phyloP scores from a whole-genome alignment of 2,888 invertebrate genomes.

The Kryphioiulus occultus region DNA sequence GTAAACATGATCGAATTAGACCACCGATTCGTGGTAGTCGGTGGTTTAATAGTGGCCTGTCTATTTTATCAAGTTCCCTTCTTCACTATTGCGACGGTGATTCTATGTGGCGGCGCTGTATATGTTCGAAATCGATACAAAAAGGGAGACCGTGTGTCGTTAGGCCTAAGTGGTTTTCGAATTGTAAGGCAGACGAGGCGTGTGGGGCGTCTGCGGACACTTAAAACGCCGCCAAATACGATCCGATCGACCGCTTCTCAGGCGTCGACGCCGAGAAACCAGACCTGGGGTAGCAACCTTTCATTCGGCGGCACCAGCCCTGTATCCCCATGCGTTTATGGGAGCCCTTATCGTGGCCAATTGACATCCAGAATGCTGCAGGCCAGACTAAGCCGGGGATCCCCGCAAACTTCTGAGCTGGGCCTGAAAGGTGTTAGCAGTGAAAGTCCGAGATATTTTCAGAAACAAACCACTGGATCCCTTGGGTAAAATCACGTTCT shows the following conservation, averaged over 20 bases:
- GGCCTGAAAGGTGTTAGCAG: neutral
- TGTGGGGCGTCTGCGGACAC: conserved; percentile 38
- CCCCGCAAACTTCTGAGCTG: neutral
- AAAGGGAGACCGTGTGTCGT: conserved; percentile 20
- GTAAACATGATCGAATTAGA: conserved; percentile 45
- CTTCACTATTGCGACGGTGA: neutral
- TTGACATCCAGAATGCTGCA: neutral
- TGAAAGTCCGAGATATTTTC: neutral
- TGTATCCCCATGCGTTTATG: neutral
- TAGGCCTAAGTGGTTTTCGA: conserved; percentile 11
- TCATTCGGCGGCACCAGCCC: neutral
- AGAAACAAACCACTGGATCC: neutral
- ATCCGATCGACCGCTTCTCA: neutral
- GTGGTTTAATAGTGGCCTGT: conserved; percentile 40
- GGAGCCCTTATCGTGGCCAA: neutral
- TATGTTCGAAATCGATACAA: conserved; percentile 31
- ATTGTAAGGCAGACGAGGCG: conserved; percentile 45
- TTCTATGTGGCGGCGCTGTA: conserved; percentile 22
- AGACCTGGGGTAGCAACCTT: neutral
- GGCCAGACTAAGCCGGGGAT: neutral
- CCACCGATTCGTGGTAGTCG: conserved; percentile 46
- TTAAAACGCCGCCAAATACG: neutral
- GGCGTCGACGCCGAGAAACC: neutral
- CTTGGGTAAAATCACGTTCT: neutral
- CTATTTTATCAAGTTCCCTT: conserved; percentile 42